Percentiles rank a stretch among this genome's conserved stretches.
phyloP scores from a whole-genome alignment of 2,113 vertebrate species.

The Takifugu flavidus region DNA sequence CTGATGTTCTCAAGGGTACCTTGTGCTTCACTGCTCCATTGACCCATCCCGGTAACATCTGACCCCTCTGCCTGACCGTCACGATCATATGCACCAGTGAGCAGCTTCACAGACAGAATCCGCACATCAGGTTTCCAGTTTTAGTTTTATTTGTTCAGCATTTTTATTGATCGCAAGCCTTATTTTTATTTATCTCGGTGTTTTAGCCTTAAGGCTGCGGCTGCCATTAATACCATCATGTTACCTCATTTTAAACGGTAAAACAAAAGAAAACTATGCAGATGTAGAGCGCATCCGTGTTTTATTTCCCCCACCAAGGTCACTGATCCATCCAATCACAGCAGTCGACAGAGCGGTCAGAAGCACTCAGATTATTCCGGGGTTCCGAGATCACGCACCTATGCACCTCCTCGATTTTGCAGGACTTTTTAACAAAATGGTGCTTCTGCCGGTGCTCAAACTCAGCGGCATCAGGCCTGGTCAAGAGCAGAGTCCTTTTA shows the following conservation, averaged over 20 bases:
- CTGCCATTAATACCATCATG: conserved; percentile 44
- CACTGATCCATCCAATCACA: conserved; percentile 43
- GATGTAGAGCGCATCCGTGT: conserved; percentile 52
- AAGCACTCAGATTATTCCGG: conserved; percentile 41
- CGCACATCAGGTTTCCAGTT: neutral
- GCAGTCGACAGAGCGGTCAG: conserved; percentile 51
- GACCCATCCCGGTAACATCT: conserved; percentile 35
- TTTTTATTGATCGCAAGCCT: conserved; percentile 33
- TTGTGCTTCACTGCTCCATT: conserved; percentile 46
- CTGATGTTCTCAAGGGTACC: conserved; percentile 27
- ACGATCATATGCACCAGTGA: conserved; percentile 9
- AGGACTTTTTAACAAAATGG: conserved; percentile 69
- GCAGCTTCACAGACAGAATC: conserved; percentile 21
- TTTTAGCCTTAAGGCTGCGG: conserved; percentile 38
- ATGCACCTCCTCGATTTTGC: conserved; percentile 66
- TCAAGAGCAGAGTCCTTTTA: conserved; percentile 53
- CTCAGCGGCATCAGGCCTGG: conserved; percentile 60
- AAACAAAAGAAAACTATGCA: conserved; percentile 65
- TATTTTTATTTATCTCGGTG: conserved; percentile 18
- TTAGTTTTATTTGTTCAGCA: conserved; percentile 12
- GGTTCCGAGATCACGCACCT: conserved; percentile 68
- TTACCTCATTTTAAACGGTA: conserved; percentile 67
- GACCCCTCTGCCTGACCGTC: conserved; percentile 44
- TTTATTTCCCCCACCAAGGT: conserved; percentile 41
- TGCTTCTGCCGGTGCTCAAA: conserved; percentile 78